Conservation (phyloP, 2,888 invertebrate species). For the Cosmia trapezina region DNA sequence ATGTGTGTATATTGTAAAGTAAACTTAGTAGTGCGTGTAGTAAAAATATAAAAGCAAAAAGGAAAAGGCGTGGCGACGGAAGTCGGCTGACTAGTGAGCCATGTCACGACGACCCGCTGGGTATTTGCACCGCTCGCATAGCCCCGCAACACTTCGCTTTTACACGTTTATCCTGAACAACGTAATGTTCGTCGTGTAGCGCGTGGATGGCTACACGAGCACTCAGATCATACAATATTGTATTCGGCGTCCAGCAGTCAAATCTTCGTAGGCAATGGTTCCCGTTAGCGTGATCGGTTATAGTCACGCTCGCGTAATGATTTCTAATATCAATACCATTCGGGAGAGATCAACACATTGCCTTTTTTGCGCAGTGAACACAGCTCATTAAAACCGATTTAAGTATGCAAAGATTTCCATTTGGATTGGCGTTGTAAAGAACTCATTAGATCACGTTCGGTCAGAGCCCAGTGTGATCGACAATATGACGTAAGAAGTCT, state of each 20-base stretch:
- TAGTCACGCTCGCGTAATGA: slow-evolving; percentile 77
- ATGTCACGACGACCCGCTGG: slow-evolving; percentile 70
- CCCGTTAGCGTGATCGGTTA: slow-evolving; percentile 68
- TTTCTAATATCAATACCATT: slow-evolving; percentile 78
- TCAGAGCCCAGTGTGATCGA: slow-evolving; percentile 72
- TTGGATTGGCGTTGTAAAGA: slow-evolving; percentile 78
- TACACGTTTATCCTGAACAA: slow-evolving; percentile 49
- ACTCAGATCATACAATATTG: slow-evolving; percentile 42
- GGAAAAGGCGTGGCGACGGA: slow-evolving; percentile 77
- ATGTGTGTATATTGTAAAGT: slow-evolving; percentile 59
- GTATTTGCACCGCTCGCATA: slow-evolving; percentile 58
- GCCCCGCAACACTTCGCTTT: slow-evolving; percentile 61
- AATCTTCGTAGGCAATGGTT: slow-evolving; percentile 53
- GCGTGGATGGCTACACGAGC: slow-evolving; percentile 34
- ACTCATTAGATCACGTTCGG: slow-evolving; percentile 80
- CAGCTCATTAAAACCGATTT: slow-evolving; percentile 80
- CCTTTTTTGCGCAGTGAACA: slow-evolving; percentile 75
- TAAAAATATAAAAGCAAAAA: slow-evolving; percentile 73
- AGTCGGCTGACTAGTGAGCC: slow-evolving; percentile 72
- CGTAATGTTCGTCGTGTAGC: slow-evolving; percentile 44
- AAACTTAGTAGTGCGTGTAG: slow-evolving; percentile 65
- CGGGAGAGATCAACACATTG: slow-evolving; percentile 72
- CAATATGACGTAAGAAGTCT: slow-evolving; percentile 80
- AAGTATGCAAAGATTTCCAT: slow-evolving; percentile 74
- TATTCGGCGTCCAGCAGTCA: slow-evolving; percentile 52